phyloP scores from a whole-genome alignment of 92 coral and sea anemone genomes.

The Diadumene lineata region DNA sequence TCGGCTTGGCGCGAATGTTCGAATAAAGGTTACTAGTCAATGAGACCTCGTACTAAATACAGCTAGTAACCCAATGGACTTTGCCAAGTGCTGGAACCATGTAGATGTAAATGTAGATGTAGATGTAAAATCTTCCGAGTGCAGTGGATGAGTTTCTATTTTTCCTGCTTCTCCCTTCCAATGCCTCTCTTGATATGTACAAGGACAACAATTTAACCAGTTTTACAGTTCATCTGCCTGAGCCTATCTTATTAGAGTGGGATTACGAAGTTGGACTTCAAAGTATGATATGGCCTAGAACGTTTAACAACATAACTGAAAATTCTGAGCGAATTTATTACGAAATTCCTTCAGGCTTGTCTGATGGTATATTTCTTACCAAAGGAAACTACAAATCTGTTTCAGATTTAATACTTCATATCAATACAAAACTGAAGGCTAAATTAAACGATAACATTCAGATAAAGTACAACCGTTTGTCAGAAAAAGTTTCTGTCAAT shows the following conservation, averaged over 20 bases:
- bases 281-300: slow-evolving; percentile 17
- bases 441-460: neutral
- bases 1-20: too few species aligned
- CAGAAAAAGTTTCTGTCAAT: slow-evolving; percentile 5
- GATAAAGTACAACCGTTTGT: neutral
- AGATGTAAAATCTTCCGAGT: neutral
- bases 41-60: too few species aligned
- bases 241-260: slow-evolving; percentile 23
- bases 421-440: neutral
- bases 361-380: neutral
- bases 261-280: slow-evolving; percentile 46
- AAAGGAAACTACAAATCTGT: neutral
- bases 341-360: neutral
- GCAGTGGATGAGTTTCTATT: slow-evolving; percentile 16
- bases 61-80: too few species aligned
- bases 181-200: slow-evolving; percentile 41
- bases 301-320: slow-evolving; percentile 5
- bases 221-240: slow-evolving; percentile 42
- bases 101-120: too few species aligned
- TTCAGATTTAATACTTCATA: neutral
- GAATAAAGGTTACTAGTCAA: too few species aligned
- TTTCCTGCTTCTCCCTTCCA: slow-evolving; percentile 36
- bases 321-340: neutral
- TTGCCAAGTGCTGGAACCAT: too few species aligned
- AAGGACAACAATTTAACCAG: slow-evolving; percentile 46